Percentiles rank a stretch among this genome's conserved stretches.
Evolutionary conservation across 2,113 vertebrate species (phyloP).

Genomic region (Chaetodon auriga): DNA sequence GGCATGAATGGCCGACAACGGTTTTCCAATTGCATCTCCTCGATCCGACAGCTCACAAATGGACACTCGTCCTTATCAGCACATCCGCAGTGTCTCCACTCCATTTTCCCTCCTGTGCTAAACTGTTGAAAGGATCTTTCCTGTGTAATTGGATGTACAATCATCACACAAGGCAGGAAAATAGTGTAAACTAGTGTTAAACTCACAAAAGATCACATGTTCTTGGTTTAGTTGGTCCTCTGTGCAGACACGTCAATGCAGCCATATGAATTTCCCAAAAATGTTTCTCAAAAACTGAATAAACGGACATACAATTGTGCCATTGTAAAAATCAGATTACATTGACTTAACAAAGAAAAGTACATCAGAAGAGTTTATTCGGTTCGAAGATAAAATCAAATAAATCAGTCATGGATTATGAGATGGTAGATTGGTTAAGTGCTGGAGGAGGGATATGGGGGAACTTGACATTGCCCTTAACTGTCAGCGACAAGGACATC

Average conservation of each 20-base stretch:
- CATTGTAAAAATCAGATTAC: neutral
- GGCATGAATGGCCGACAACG: neutral
- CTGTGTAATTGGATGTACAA: constrained; percentile 3
- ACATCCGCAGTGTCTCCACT: constrained; percentile 7
- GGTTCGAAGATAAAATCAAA: constrained; percentile 7
- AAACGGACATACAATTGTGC: neutral
- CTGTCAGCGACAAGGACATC: constrained; percentile 73
- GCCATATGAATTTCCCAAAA: neutral
- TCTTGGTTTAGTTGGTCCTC: neutral
- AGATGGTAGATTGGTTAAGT: neutral
- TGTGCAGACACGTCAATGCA: neutral
- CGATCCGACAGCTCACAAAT: constrained; percentile 8
- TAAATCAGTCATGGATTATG: constrained; percentile 3
- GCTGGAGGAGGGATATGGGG: neutral
- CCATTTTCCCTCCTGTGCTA: neutral
- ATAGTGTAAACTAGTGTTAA: neutral
- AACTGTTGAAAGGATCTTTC: neutral
- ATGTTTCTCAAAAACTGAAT: neutral
- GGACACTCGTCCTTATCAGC: constrained; percentile 45
- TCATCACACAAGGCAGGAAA: neutral
- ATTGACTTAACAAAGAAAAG: neutral
- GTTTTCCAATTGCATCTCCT: constrained; percentile 38
- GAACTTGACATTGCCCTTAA: constrained; percentile 52
- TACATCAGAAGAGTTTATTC: neutral
- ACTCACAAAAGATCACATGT: neutral